Evolutionary conservation across 2,797 vertebrate genomes (phyloP), one percentile per base, ranked within the genome.

Genomic region (Harpagifer antarcticus): DNA sequence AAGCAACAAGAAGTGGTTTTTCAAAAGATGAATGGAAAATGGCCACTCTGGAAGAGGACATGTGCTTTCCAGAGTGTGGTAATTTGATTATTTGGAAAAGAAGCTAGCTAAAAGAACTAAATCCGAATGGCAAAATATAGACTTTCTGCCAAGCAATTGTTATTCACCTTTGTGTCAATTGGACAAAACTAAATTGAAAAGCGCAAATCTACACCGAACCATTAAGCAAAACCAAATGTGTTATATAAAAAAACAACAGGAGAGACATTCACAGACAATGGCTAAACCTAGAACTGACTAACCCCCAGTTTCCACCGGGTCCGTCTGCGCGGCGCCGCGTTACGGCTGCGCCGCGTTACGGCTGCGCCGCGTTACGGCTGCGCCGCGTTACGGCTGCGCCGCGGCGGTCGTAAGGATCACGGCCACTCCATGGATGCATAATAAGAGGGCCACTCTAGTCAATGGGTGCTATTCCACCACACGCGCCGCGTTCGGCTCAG

Each of bases 21-120:
- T 40, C 68, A 23, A 7, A 63, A 56, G 49, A n/a, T 20, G 8
- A 57, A 68, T 17, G 56, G 48, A 60, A 80, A 65, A n/a, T 3
- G 3, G 33, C 14, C 16, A 50, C 12, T 72, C 49, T 45, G 31
- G 44, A 67, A 76, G n/a, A 84, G 50, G n/a, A 55, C 58, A 19
- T 66, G 45, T n/a, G 33, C 19, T 66, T 78, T 67, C 47, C 17
- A 52, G 53, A 64, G 33, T 15, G n/a, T 4, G 13, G 27, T 16
- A 52, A n/a, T 52, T 40, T 40, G 40, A 65, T 69, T 61, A 57
- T 66, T 67, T 56, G n/a, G 8, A n/a, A 47, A 40, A 19, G 37
- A 44, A 48, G 15, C 44, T 68, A 60, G 17, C 23, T 9, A 17
- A 67, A n/a, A 45, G 3, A 69, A 42, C 2, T 16, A 57, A 14